These are phyloP conservation scores for Busseola fusca DNA, from an alignment of 2,888 invertebrate species.

Conservation along the genomic window DNA sequence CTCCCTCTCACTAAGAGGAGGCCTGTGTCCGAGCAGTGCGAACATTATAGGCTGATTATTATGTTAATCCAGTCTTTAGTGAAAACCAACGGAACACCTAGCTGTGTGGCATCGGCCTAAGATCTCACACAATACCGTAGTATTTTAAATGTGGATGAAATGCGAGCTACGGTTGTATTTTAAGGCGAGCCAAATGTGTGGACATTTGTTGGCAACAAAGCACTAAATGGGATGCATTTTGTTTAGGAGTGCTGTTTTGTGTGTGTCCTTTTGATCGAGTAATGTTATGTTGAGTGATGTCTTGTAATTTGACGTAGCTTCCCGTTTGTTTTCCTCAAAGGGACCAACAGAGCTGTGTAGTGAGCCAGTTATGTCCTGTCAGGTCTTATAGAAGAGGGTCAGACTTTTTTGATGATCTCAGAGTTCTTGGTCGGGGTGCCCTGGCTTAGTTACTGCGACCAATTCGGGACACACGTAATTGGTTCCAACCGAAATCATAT, in stretches of 20 bases:
- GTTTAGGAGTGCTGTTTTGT: conserved; percentile 43
- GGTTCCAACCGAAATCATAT: no score
- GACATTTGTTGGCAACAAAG: conserved; percentile 60
- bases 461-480: no score
- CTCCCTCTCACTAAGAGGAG: no score
- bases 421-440: no score
- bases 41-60: no score
- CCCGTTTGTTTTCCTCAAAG: background rate
- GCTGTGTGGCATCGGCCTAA: background rate
- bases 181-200: conserved; percentile 57
- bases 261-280: conserved; percentile 41
- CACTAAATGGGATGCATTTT: conserved; percentile 56
- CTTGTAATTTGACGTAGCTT: background rate
- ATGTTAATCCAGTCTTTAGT: background rate
- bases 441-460: no score
- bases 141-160: conserved; percentile 66
- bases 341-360: background rate
- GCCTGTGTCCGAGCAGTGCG: no score
- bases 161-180: conserved; percentile 67
- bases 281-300: conserved; percentile 3
- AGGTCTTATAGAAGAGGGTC: no score
- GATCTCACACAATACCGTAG: conserved; percentile 67
- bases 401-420: no score
- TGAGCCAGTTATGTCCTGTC: no score
- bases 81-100: background rate